Percentiles rank a stretch among this genome's conserved stretches.
Evolutionary conservation across 2,888 invertebrate species (phyloP).

Genomic region (Ceratothoa steindachneri): DNA sequence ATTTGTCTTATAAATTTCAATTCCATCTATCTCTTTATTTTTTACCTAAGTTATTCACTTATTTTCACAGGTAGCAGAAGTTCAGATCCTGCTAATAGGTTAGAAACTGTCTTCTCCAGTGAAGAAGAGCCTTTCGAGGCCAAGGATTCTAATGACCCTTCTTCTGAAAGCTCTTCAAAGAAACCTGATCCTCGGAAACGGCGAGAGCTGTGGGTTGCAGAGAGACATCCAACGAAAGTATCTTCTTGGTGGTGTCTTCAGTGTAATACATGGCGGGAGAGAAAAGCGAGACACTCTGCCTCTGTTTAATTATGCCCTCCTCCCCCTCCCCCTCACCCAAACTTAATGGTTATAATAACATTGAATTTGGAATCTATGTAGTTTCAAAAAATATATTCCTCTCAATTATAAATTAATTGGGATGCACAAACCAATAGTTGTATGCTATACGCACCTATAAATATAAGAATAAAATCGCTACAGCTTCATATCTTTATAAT

Average conservation of each 20-base stretch:
- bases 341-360: too few relatives aligned
- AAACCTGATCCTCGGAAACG: background rate
- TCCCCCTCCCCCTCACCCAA: background rate
- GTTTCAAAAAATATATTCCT: too few relatives aligned
- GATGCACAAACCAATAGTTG: too few relatives aligned
- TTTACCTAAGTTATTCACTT: too few relatives aligned
- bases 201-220: background rate
- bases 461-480: too few relatives aligned
- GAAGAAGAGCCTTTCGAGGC: background rate
- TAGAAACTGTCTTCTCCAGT: background rate
- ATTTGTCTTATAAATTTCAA: too few relatives aligned
- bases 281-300: constrained; percentile 19
- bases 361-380: too few relatives aligned
- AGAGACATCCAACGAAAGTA: background rate
- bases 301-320: constrained; percentile 16
- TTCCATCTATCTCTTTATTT: too few relatives aligned
- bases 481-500: too few relatives aligned
- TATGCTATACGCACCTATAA: too few relatives aligned
- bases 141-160: background rate
- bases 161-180: background rate
- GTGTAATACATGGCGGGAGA: constrained; percentile 18
- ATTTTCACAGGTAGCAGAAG: background rate
- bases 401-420: too few relatives aligned
- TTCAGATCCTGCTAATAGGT: background rate
- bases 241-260: constrained; percentile 23